These are phyloP conservation scores for Antheraea mylitta DNA, from an alignment of 1,140 invertebrate genomes.

Conservation along the genomic window DNA sequence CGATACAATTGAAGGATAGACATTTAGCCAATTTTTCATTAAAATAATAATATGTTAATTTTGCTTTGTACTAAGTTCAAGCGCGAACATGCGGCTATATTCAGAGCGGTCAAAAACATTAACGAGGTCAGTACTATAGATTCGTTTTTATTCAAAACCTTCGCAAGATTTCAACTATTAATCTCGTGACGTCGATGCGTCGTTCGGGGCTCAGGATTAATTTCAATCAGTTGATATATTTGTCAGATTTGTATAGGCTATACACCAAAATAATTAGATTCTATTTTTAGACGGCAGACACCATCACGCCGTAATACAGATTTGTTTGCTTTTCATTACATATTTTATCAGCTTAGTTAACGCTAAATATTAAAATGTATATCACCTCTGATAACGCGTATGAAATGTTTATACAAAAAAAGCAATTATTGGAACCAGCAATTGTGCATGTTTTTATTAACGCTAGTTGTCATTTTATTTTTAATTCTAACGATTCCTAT, in stretches of 20 bases:
- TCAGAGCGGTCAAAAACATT: no score
- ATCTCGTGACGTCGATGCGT: background rate
- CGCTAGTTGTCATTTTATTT: no score
- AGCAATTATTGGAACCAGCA: no score
- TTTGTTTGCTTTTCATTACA: background rate
- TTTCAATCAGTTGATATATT: background rate
- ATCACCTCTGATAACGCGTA: background rate
- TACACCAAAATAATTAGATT: background rate
- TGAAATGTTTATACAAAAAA: background rate
- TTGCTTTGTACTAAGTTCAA: no score
- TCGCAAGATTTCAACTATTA: background rate
- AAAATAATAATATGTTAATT: no score
- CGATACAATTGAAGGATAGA: no score
- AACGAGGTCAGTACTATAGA: background rate
- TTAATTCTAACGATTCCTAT: no score
- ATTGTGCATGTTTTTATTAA: no score
- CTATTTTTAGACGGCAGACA: background rate
- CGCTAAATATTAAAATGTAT: no score
- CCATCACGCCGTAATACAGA: background rate
- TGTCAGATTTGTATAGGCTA: background rate
- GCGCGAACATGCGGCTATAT: no score
- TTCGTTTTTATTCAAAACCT: background rate
- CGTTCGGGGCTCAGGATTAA: background rate
- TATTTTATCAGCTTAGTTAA: background rate
- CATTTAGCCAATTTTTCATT: no score